Percentiles rank a stretch among this genome's conserved stretches.
Conservation (phyloP, 2,797 vertebrate species). For the Limosa lapponica region DNA sequence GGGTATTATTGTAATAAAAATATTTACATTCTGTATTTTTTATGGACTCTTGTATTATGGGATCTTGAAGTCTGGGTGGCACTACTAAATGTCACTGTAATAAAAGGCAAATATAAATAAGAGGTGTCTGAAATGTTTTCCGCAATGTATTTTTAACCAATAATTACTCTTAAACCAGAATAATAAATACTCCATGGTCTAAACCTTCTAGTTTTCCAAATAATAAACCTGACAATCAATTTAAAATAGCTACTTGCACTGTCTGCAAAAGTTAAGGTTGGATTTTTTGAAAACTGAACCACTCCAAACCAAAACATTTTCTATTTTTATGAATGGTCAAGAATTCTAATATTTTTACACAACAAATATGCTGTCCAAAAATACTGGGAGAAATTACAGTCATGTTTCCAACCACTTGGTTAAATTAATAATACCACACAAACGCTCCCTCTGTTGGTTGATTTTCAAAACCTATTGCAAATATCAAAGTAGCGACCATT, state of each 20-base stretch:
- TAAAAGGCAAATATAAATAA: not conserved
- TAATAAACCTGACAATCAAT: not conserved
- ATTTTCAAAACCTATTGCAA: slow-evolving; percentile 10
- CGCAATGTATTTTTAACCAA: not conserved
- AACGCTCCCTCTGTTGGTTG: slow-evolving; percentile 24
- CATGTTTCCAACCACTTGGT: not conserved
- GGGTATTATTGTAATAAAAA: not conserved
- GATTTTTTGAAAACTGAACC: not conserved
- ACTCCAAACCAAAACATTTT: not conserved
- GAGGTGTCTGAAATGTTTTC: not conserved
- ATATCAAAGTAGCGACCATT: not conserved
- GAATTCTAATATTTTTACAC: not conserved
- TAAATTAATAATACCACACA: slow-evolving; percentile 1
- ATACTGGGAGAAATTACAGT: not conserved
- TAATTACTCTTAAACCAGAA: not conserved
- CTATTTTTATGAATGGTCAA: not conserved
- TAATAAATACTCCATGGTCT: not conserved
- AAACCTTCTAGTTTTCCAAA: not conserved
- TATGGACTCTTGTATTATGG: not conserved
- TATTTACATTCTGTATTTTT: not conserved
- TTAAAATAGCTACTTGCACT: not conserved
- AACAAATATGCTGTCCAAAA: not conserved
- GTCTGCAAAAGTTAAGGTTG: not conserved
- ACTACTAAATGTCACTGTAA: not conserved
- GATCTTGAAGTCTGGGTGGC: not conserved